Percentiles rank a stretch among this genome's conserved stretches.
Conservation (phyloP, 2,113 vertebrate genomes). For the Porphyrio hochstetteri region DNA sequence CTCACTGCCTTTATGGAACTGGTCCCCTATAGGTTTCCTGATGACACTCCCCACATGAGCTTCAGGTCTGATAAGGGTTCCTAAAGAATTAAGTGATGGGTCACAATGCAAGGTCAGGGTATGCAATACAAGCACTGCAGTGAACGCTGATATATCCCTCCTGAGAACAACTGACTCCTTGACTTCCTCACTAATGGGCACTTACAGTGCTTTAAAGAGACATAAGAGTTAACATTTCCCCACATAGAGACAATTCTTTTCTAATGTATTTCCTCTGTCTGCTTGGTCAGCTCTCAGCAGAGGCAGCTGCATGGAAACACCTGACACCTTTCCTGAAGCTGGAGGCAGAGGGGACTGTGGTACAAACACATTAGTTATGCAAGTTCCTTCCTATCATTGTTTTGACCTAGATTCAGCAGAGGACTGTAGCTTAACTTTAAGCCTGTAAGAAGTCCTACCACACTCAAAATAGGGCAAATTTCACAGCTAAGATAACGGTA, state of each 20-base stretch:
- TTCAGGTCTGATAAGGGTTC: not conserved
- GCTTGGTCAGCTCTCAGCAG: not conserved
- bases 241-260: not conserved
- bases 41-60: not conserved
- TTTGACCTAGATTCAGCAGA: not conserved
- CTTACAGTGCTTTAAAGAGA: not conserved
- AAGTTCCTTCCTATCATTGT: not conserved
- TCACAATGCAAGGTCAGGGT: not conserved
- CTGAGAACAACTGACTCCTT: conserved; percentile 20
- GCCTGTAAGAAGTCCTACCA: not conserved
- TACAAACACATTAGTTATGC: not conserved
- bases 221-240: conserved; percentile 16
- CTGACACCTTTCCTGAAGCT: not conserved
- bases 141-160: not conserved
- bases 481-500: not conserved
- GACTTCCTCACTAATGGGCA: conserved; percentile 49
- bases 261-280: not conserved
- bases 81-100: not conserved
- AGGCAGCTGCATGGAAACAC: not conserved
- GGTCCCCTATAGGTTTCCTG: not conserved
- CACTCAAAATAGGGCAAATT: not conserved
- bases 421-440: not conserved
- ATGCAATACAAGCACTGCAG: not conserved
- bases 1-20: not conserved
- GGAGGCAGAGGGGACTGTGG: not conserved